Evolutionary conservation across 2,113 vertebrate genomes (phyloP), one percentile per base, ranked within the genome.

Genomic region (Pelobates fuscus): DNA sequence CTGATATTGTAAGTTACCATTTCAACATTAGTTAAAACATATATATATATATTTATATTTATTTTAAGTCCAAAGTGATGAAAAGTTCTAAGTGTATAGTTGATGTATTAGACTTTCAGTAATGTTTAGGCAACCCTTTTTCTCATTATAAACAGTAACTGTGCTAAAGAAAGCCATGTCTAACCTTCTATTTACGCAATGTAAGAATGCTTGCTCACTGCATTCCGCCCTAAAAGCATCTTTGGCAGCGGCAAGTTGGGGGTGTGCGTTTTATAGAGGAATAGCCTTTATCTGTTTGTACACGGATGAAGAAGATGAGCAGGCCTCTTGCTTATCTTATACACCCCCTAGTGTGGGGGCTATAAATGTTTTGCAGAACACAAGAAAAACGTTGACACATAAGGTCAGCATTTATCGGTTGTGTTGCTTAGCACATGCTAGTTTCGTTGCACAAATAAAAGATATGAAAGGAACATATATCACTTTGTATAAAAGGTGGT

Each of bases 1-100:
- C 96, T 0, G 95, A 97, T 64, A 97, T 96, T 11, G 97, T 99
- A 87, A 85, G 97, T 93, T 55, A 49, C 1, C 6, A 8, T 6
- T 8, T 63, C 26, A 30, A 32, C 32, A 10, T 27, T 41, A n/a
- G 32, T 27, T 41, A n/a, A 43, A 20, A 18, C 2, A 11, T 17
- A 25, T 21, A 26, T 2, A n/a, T 8, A 12, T 23, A 17, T 12
- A 15, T 15, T n/a, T n/a, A n/a, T n/a, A n/a, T n/a, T n/a, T n/a
- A n/a, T n/a, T n/a, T n/a, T n/a, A n/a, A n/a, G 2, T 17, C 24
- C 29, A 2, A 8, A 59, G 14, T 11, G 43, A 41, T 21, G 32
- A 65, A 44, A 58, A 2, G 52, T 59, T 26, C 25, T 18, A 18
- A 12, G 44, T 49, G 3, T 49, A 5, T 17, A 2, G 2, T 18